phyloP scores from a whole-genome alignment of 2,888 invertebrate species.

The Agonopterix alstromeriana region DNA sequence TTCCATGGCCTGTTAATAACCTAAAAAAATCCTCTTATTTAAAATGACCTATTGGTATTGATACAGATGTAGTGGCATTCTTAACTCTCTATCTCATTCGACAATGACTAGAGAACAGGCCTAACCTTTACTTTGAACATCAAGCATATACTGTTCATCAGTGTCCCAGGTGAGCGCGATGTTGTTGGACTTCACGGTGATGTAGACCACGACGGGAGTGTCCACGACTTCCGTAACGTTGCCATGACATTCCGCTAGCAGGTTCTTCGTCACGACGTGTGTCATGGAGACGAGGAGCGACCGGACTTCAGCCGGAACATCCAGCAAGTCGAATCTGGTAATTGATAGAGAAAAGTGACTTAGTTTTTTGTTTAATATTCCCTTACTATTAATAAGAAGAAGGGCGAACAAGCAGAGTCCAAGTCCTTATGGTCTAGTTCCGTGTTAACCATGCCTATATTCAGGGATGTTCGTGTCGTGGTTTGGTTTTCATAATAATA shows the following conservation, averaged over 20 bases:
- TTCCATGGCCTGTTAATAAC: no score
- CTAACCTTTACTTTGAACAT: conserved; percentile 74
- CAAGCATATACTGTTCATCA: conserved; percentile 81
- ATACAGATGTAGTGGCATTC: no score
- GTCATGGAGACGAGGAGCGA: conserved; percentile 74
- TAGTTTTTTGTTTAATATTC: no score
- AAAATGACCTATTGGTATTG: no score
- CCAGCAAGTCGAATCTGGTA: conserved; percentile 68
- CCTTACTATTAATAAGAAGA: background rate
- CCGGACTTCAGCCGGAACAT: conserved; percentile 58
- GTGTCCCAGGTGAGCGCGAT: conserved; percentile 79
- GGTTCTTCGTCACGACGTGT: conserved; percentile 67
- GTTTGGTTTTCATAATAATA: no score
- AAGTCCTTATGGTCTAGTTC: no score
- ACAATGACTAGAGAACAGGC: background rate
- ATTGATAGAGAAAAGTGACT: background rate
- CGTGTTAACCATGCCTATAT: no score
- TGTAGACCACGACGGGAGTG: conserved; percentile 70
- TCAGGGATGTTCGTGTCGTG: no score
- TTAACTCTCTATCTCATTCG: no score
- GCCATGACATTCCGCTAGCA: conserved; percentile 77
- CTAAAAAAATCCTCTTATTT: no score
- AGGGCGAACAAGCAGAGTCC: no score
- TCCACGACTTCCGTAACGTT: conserved; percentile 51
- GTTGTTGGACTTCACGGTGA: conserved; percentile 68